These are phyloP conservation scores for Nasonia vitripennis DNA, from an alignment of 1,140 invertebrate genomes.

Conservation along the genomic window DNA sequence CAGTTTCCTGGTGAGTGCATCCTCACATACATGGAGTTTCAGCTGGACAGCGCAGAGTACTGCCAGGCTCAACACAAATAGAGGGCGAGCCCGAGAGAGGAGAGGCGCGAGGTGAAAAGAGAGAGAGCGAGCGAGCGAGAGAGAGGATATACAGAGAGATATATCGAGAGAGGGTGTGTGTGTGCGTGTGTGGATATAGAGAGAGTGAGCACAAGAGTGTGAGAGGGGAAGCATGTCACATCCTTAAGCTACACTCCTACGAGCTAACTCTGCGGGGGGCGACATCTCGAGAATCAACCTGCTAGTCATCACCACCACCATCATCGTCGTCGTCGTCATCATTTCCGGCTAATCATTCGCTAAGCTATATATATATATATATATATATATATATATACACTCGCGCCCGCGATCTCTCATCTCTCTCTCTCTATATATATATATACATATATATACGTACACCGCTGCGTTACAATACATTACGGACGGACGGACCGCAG, in stretches of 20 bases:
- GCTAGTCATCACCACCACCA: neutral
- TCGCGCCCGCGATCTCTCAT: neutral
- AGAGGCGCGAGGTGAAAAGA: slow-evolving; percentile 15
- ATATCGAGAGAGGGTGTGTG: slow-evolving; percentile 50
- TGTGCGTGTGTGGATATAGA: neutral
- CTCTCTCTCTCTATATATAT: neutral
- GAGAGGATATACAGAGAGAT: slow-evolving; percentile 2
- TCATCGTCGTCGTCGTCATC: neutral
- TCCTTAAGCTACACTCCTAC: too few species aligned
- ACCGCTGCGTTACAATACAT: too few species aligned
- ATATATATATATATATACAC: too few species aligned
- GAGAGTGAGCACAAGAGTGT: too few species aligned
- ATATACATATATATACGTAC: neutral
- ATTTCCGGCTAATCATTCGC: neutral
- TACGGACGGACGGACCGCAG: neutral
- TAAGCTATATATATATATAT: too few species aligned
- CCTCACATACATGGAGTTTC: slow-evolving; percentile 97
- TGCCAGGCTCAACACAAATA: slow-evolving; percentile 98
- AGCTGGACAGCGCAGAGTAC: slow-evolving; percentile 95
- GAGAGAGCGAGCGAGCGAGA: neutral
- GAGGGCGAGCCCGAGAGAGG: slow-evolving; percentile 69
- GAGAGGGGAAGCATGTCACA: too few species aligned
- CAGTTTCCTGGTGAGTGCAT: slow-evolving; percentile 81
- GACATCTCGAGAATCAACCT: neutral
- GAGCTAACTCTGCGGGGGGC: neutral